These are phyloP conservation scores for Oreonectes daqikongensis DNA, from an alignment of 2,797 vertebrate genomes.

Conservation along the genomic window DNA sequence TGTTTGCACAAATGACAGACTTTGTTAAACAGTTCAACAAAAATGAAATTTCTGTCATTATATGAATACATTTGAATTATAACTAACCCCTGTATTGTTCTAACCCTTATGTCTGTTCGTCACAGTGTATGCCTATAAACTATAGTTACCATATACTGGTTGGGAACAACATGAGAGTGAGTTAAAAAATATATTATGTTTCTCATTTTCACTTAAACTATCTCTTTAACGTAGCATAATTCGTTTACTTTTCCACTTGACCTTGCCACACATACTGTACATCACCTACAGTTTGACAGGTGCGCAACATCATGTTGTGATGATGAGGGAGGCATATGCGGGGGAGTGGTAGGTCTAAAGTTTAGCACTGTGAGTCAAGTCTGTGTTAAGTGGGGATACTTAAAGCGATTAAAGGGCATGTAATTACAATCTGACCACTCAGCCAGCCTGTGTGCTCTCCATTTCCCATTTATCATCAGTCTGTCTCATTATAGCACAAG, in stretches of 20 bases:
- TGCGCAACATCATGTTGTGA: conserved; percentile 6
- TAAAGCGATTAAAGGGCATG: conserved; percentile 54
- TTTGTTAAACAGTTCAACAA: no score
- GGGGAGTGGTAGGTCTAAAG: conserved; percentile 2
- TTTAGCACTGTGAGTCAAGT: conserved; percentile 38
- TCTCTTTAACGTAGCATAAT: neutral
- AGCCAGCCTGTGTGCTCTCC: conserved; percentile 11
- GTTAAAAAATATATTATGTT: no score
- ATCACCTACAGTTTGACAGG: conserved; percentile 14
- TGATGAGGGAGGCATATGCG: conserved; percentile 13
- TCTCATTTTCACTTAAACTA: no score
- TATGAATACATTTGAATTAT: neutral
- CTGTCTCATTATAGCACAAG: conserved; percentile 21
- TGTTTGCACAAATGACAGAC: no score
- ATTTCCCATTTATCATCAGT: conserved; percentile 35
- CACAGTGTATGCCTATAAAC: no score
- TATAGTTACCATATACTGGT: neutral
- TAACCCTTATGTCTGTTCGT: no score
- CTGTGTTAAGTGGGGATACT: conserved; percentile 55
- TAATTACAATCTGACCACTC: conserved; percentile 50
- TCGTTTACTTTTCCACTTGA: neutral
- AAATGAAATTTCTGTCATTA: no score
- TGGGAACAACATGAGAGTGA: neutral
- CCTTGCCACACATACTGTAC: neutral
- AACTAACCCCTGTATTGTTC: no score